phyloP scores from a whole-genome alignment of 1,140 invertebrate genomes.

The Danaus plexippus region DNA sequence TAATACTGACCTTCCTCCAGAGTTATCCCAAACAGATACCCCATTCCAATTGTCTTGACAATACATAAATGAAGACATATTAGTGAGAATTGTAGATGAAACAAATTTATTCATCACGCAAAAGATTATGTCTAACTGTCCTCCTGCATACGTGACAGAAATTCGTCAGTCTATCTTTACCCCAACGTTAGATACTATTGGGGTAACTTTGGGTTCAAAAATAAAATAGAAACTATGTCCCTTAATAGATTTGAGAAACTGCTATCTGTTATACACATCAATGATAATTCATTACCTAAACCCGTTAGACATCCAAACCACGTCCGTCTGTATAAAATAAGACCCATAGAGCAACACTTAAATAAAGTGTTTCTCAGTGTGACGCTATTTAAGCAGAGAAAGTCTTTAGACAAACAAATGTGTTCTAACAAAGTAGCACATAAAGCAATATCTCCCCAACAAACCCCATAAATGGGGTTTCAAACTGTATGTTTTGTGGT shows the following conservation, averaged over 20 bases:
- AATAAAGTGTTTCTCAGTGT: slow-evolving; percentile 31
- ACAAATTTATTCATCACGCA: slow-evolving; percentile 18
- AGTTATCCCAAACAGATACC: too few relatives aligned
- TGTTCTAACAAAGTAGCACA: slow-evolving; percentile 36
- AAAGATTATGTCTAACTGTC: slow-evolving; percentile 15
- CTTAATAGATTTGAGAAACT: slow-evolving; percentile 26
- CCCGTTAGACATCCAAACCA: slow-evolving; percentile 27
- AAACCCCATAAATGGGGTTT: slow-evolving; percentile 34
- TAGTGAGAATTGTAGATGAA: too few relatives aligned
- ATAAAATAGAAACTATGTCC: slow-evolving; percentile 18
- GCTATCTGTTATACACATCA: slow-evolving; percentile 22
- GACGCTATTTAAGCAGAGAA: slow-evolving; percentile 29
- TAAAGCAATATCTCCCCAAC: slow-evolving; percentile 44
- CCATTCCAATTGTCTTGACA: too few relatives aligned
- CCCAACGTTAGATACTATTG: slow-evolving; percentile 31
- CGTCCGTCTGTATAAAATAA: slow-evolving; percentile 49
- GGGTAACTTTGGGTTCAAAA: slow-evolving; percentile 14
- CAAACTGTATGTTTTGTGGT: slow-evolving; percentile 25
- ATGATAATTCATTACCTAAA: slow-evolving; percentile 21
- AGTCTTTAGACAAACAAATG: slow-evolving; percentile 48
- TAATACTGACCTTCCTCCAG: too few relatives aligned
- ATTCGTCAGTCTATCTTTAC: slow-evolving; percentile 27
- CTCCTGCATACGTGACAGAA: slow-evolving; percentile 18
- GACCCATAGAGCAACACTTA: slow-evolving; percentile 37
- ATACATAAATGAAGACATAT: too few relatives aligned